Conservation (phyloP, 1,140 invertebrate species). For the Calliopsis andreniformis region DNA sequence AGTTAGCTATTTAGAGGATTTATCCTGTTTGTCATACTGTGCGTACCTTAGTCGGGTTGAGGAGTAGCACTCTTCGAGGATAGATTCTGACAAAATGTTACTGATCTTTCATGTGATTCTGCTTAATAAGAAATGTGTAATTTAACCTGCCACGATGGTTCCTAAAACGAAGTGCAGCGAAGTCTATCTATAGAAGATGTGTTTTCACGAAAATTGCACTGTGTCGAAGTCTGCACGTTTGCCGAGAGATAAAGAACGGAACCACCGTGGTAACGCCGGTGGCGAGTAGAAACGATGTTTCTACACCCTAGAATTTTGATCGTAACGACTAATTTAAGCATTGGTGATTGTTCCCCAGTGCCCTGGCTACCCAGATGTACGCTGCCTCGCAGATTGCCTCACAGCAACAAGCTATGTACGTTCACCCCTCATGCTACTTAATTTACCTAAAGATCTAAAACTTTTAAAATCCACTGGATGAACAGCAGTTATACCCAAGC, state of each 20-base stretch:
- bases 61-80: conserved; percentile 2
- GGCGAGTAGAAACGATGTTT: conserved; percentile 53
- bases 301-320: conserved; percentile 64
- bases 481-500: conserved; percentile 78
- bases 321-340: conserved; percentile 81
- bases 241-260: conserved; percentile 22
- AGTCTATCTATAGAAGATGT: too few species aligned
- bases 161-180: not conserved
- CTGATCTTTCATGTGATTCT: conserved; percentile 33
- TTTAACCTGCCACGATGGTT: conserved; percentile 57
- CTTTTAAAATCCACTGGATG: conserved; percentile 63
- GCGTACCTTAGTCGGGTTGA: not conserved
- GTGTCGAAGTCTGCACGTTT: too few species aligned
- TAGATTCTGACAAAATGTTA: conserved; percentile 20
- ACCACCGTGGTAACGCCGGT: conserved; percentile 58
- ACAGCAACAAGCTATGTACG: conserved; percentile 95
- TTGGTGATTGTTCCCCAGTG: conserved; percentile 89
- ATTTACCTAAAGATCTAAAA: conserved; percentile 75
- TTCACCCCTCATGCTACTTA: conserved; percentile 82
- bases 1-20: not conserved
- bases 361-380: conserved; percentile 97
- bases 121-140: conserved; percentile 32
- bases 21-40: not conserved
- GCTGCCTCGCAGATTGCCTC: conserved; percentile 93
- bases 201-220: too few species aligned